Conservation (phyloP, 2,113 vertebrate genomes). For the Epinephelus fuscoguttatus region DNA sequence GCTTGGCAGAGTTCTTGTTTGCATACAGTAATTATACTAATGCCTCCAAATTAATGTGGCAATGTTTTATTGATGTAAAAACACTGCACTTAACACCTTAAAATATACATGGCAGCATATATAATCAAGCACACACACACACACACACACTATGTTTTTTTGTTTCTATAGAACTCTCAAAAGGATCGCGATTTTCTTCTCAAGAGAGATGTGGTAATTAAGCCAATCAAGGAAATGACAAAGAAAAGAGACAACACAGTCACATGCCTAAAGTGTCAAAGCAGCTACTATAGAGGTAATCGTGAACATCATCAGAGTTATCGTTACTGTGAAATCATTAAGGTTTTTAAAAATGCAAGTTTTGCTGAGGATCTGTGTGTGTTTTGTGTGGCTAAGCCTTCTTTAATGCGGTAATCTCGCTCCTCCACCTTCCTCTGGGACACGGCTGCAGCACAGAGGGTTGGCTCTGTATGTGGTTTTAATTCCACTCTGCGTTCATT, state of each 20-base stretch:
- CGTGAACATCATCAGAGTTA: not conserved
- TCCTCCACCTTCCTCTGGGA: conserved; percentile 35
- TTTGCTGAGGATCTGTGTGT: not conserved
- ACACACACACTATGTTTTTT: not conserved
- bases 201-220: not conserved
- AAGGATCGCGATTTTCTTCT: not conserved
- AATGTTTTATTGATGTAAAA: conserved; percentile 38
- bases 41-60: conserved; percentile 13
- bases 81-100: not conserved
- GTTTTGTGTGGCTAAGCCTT: conserved; percentile 21
- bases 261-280: not conserved
- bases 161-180: not conserved
- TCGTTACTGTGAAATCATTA: not conserved
- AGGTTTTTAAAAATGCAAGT: not conserved
- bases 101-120: conserved; percentile 15
- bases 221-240: not conserved
- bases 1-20: conserved; percentile 21
- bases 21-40: conserved; percentile 26
- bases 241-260: not conserved
- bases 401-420: conserved; percentile 27
- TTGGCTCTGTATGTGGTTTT: conserved; percentile 62
- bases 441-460: conserved; percentile 11
- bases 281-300: not conserved
- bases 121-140: not conserved
- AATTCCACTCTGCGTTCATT: conserved; percentile 68